These are phyloP conservation scores for Noctuana brunneofusca DNA, from an alignment of 2,888 invertebrate genomes.

Conservation along the genomic window DNA sequence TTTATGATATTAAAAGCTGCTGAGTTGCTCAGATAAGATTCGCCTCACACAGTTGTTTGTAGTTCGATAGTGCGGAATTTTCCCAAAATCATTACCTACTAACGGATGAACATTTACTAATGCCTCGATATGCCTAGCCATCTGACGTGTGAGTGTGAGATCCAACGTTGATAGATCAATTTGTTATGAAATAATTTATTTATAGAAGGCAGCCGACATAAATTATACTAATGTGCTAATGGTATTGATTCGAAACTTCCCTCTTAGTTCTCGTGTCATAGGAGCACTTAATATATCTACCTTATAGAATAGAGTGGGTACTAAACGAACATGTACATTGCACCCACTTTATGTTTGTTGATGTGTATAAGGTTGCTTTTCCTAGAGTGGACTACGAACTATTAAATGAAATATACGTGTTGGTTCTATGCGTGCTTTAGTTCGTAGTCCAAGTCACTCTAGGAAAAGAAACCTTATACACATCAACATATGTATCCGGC, in stretches of 20 bases:
- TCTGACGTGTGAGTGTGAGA: background rate
- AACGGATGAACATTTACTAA: background rate
- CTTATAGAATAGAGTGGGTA: too few relatives aligned
- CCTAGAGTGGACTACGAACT: too few relatives aligned
- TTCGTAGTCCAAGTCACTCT: too few relatives aligned
- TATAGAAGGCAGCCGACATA: background rate
- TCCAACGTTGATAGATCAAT: background rate
- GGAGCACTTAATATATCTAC: too few relatives aligned
- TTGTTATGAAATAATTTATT: slow-evolving; percentile 1
- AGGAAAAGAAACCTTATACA: too few relatives aligned
- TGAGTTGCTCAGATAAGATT: background rate
- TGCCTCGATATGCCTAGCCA: background rate
- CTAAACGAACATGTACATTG: too few relatives aligned
- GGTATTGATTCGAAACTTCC: background rate
- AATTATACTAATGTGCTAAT: slow-evolving; percentile 1
- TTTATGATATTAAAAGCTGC: background rate
- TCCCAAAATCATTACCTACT: background rate
- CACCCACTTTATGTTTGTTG: too few relatives aligned
- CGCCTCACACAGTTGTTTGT: background rate
- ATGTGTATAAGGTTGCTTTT: too few relatives aligned
- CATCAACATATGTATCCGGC: too few relatives aligned
- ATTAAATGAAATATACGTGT: too few relatives aligned
- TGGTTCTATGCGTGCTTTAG: too few relatives aligned
- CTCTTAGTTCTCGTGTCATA: too few relatives aligned
- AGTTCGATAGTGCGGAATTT: background rate